These are phyloP conservation scores for Canis aureus DNA, from an alignment of 2,113 vertebrate species.

Conservation along the genomic window DNA sequence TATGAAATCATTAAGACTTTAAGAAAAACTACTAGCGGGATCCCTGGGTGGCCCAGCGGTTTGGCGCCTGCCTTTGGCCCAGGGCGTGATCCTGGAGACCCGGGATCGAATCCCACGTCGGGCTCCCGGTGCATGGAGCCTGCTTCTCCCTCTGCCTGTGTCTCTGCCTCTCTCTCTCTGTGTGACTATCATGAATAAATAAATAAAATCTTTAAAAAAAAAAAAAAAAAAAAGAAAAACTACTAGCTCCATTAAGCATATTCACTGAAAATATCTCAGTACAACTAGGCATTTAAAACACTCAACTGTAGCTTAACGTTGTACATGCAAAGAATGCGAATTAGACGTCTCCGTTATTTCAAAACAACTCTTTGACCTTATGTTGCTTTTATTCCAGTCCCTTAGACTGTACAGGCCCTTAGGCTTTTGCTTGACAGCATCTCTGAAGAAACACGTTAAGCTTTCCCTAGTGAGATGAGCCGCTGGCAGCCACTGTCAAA, in stretches of 20 bases:
- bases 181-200: no score
- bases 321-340: conserved; percentile 67
- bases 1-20: background rate
- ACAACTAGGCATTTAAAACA: conserved; percentile 38
- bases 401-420: conserved; percentile 57
- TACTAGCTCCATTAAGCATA: conserved; percentile 35
- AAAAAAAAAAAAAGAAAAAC: conserved; percentile 57
- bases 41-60: no score
- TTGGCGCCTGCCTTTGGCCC: no score
- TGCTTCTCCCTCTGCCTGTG: no score
- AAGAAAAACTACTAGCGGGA: conserved; percentile 16
- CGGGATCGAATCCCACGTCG: no score
- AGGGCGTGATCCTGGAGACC: no score
- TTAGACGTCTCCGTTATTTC: conserved; percentile 71
- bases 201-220: conserved; percentile 46
- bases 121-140: no score
- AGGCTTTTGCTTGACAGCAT: conserved; percentile 78
- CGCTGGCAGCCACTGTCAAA: conserved; percentile 71
- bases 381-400: conserved; percentile 59
- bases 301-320: conserved; percentile 22
- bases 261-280: conserved; percentile 40
- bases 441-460: conserved; percentile 68
- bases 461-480: background rate
- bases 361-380: conserved; percentile 69
- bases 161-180: no score